Conservation (phyloP, 2,797 vertebrate genomes). For the Natrix natrix region DNA sequence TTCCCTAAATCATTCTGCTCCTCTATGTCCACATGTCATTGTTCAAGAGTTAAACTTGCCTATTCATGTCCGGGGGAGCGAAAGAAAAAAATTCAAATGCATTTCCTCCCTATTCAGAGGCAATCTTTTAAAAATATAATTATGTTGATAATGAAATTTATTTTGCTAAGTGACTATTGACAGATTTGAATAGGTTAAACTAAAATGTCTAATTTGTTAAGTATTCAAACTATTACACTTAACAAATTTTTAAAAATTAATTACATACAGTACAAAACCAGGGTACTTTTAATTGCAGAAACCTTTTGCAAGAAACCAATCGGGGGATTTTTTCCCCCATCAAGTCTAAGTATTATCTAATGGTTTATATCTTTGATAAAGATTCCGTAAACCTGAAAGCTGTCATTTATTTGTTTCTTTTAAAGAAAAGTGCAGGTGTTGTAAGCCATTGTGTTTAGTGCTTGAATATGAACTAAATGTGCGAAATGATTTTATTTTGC, state of each 20-base stretch:
- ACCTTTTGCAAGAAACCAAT: not conserved
- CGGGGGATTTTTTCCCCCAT: not conserved
- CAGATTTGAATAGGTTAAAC: not conserved
- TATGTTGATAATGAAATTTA: not conserved
- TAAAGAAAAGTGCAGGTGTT: slow-evolving; percentile 4
- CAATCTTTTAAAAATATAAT: not conserved
- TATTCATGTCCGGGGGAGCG: not conserved
- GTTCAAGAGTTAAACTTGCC: not conserved
- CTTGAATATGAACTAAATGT: slow-evolving; percentile 9
- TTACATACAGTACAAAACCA: not conserved
- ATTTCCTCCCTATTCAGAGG: not conserved
- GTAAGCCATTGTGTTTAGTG: not conserved
- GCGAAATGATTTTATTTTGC: slow-evolving; percentile 23
- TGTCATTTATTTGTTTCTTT: slow-evolving; percentile 10
- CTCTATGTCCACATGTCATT: not conserved
- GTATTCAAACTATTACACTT: not conserved
- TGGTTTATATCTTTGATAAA: slow-evolving; percentile 27
- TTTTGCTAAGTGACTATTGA: not conserved
- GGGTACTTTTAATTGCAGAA: not conserved
- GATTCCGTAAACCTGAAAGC: slow-evolving; percentile 22
- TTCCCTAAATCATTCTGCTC: not conserved
- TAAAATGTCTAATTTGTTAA: not conserved
- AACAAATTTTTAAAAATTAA: not conserved
- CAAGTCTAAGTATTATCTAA: slow-evolving; percentile 27
- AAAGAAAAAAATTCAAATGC: not conserved